A percentile compares a stretch with the other conserved stretches of the same genome.
phyloP scores from a whole-genome alignment of 2,888 invertebrate genomes.

The Eilema sororculum region DNA sequence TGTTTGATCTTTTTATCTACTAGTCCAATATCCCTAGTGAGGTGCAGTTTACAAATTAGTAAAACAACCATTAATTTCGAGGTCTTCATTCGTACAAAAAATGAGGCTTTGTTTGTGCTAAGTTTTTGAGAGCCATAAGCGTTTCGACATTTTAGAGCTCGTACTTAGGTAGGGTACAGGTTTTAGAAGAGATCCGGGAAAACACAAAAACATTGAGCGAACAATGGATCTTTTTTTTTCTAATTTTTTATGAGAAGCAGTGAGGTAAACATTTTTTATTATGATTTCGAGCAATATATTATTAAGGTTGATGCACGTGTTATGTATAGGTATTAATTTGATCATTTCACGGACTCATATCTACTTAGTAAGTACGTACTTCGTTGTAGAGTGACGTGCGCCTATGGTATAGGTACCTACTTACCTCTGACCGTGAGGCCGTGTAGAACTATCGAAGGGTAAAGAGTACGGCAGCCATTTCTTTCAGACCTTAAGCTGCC shows the following conservation, averaged over 20 bases:
- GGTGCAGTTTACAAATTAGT: background rate
- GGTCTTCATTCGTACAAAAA: background rate
- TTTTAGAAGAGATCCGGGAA: constrained; percentile 4
- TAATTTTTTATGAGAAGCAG: background rate
- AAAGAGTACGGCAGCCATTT: too few species aligned
- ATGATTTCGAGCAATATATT: background rate
- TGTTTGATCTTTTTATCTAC: background rate
- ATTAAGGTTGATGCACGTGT: background rate
- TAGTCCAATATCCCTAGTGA: background rate
- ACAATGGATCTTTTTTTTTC: background rate
- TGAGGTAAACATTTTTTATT: constrained; percentile 2
- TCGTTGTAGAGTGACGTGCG: too few species aligned
- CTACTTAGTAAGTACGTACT: too few species aligned
- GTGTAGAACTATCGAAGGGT: too few species aligned
- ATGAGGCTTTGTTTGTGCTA: background rate
- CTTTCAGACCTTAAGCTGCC: too few species aligned
- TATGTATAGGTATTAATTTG: background rate
- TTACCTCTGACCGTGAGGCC: background rate
- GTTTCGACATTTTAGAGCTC: background rate
- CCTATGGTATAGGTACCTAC: too few species aligned
- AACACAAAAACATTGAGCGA: constrained; percentile 5
- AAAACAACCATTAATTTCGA: background rate
- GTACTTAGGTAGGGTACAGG: constrained; percentile 3
- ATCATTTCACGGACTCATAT: too few species aligned
- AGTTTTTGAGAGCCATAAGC: background rate